A percentile compares a stretch with the other conserved stretches of the same genome.
Evolutionary conservation across 2,113 vertebrate genomes (phyloP).

Genomic region (Trematomus loennbergii): DNA sequence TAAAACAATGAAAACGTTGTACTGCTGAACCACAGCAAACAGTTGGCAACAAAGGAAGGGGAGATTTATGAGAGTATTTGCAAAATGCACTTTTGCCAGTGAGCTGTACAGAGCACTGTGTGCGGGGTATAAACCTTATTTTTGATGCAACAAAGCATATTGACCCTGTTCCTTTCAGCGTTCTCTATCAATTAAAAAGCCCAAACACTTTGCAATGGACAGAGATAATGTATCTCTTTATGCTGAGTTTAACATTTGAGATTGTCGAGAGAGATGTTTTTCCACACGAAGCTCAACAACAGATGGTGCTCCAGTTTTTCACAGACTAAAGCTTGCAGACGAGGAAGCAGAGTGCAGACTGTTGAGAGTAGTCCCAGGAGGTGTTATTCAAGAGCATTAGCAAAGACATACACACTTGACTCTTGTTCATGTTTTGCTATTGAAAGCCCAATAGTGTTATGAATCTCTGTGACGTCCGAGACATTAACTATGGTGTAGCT

Average conservation of each 20-base stretch:
- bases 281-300: constrained; percentile 42
- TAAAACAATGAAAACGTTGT: constrained; percentile 75
- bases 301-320: constrained; percentile 64
- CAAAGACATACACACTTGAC: constrained; percentile 71
- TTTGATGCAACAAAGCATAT: constrained; percentile 25
- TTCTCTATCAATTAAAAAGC: constrained; percentile 25
- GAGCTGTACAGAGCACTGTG: neutral
- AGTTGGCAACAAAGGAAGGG: constrained; percentile 53
- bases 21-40: constrained; percentile 57
- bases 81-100: constrained; percentile 31
- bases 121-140: constrained; percentile 33
- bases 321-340: constrained; percentile 50
- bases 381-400: constrained; percentile 70
- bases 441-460: constrained; percentile 66
- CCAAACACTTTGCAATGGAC: constrained; percentile 13
- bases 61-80: constrained; percentile 63
- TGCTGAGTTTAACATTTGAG: constrained; percentile 31
- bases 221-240: constrained; percentile 9
- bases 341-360: constrained; percentile 56
- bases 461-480: constrained; percentile 60
- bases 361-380: constrained; percentile 68
- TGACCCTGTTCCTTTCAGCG: constrained; percentile 28
- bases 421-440: constrained; percentile 69
- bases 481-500: constrained; percentile 48
- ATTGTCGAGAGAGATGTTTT: constrained; percentile 49